These are phyloP conservation scores for Ephydatia muelleri DNA, from an alignment of 37 sponge, comb jelly and placozoan genomes.

Conservation along the genomic window DNA sequence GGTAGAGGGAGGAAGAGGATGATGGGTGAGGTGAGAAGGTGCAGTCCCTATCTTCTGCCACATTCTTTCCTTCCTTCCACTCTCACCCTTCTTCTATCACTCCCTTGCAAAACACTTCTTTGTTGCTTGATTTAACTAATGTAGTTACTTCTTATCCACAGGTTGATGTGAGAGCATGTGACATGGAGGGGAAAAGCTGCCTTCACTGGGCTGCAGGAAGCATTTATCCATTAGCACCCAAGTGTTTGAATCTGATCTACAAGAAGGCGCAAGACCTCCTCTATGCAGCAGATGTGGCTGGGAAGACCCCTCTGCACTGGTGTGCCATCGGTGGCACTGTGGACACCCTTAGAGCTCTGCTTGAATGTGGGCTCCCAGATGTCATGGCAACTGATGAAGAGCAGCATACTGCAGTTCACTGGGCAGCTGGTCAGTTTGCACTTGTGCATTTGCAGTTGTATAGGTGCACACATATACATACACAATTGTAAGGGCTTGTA, in stretches of 20 bases:
- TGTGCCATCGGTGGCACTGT: conserved; percentile 47
- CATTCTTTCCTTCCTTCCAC: neutral
- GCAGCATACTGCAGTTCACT: conserved; percentile 53
- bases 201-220: conserved; percentile 76
- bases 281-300: conserved; percentile 26
- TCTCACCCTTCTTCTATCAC: neutral
- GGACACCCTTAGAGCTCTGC: conserved; percentile 35
- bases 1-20: no score
- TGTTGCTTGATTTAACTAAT: neutral
- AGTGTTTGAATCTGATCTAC: conserved; percentile 40
- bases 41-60: neutral
- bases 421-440: conserved; percentile 60
- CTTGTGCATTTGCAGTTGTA: neutral
- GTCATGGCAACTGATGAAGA: conserved; percentile 40
- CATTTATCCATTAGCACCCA: conserved; percentile 12
- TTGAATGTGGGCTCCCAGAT: conserved; percentile 27
- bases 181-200: conserved; percentile 60
- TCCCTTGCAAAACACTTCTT: neutral
- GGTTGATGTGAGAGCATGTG: conserved; percentile 37
- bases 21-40: neutral
- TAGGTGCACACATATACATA: neutral
- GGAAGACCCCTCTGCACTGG: conserved; percentile 53
- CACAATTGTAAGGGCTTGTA: neutral
- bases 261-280: conserved; percentile 47
- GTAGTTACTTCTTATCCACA: neutral